Conservation (phyloP, 2,888 invertebrate genomes). For the Coelinius sp. region DNA sequence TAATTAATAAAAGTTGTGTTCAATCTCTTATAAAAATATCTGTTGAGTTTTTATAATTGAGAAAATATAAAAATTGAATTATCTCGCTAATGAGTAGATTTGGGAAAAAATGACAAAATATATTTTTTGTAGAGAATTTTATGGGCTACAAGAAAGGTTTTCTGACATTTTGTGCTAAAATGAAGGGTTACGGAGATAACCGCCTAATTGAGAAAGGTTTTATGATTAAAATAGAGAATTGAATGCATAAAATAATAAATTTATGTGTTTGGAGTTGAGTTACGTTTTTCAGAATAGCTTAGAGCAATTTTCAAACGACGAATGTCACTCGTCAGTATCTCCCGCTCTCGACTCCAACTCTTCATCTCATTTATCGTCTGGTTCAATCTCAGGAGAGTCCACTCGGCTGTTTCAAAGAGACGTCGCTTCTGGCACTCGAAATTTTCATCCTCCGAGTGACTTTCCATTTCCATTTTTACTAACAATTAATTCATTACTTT, state of each 20-base stretch:
- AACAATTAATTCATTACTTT: background rate
- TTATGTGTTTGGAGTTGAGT: background rate
- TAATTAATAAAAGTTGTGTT: background rate
- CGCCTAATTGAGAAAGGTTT: too few species aligned
- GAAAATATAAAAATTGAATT: too few species aligned
- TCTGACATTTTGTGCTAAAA: too few species aligned
- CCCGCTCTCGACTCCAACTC: constrained; percentile 46
- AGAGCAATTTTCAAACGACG: constrained; percentile 45
- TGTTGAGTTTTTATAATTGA: too few species aligned
- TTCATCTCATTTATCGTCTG: constrained; percentile 36
- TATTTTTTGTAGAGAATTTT: too few species aligned
- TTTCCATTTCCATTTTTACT: constrained; percentile 3
- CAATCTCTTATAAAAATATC: background rate
- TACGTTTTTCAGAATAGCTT: constrained; percentile 34
- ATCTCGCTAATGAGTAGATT: too few species aligned
- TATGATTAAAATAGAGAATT: background rate
- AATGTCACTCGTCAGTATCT: constrained; percentile 48
- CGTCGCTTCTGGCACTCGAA: background rate
- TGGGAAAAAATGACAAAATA: too few species aligned
- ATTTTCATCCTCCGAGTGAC: constrained; percentile 1
- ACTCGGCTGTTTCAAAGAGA: constrained; percentile 45
- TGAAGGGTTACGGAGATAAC: too few species aligned
- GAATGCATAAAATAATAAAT: background rate
- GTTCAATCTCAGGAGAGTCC: constrained; percentile 37
- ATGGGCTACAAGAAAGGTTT: too few species aligned